Conservation (phyloP, 1,140 invertebrate species). For the Philopotamus ludificatus region DNA sequence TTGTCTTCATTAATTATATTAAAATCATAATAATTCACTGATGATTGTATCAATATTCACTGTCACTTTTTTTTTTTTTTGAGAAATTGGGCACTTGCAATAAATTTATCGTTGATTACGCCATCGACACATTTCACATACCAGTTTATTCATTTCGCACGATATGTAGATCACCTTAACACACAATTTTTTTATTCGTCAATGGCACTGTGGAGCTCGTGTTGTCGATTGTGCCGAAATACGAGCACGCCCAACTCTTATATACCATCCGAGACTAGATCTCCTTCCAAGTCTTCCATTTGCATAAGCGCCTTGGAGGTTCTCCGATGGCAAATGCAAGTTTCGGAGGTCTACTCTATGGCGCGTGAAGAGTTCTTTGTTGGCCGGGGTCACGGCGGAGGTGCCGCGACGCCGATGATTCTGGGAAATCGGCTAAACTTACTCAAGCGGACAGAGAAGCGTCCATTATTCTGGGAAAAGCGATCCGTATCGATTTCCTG, state of each 20-base stretch:
- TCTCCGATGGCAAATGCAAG: not conserved
- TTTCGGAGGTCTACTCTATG: constrained; percentile 6
- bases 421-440: not conserved
- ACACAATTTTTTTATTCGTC: not conserved
- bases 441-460: not conserved
- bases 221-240: constrained; percentile 13
- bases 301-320: constrained; percentile 7
- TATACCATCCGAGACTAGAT: constrained; percentile 19
- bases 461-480: not conserved
- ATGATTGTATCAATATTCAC: no score
- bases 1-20: not conserved
- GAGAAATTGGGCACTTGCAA: not conserved
- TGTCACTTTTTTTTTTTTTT: not conserved
- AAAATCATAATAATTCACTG: not conserved
- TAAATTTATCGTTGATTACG: not conserved
- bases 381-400: no score
- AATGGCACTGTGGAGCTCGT: not conserved
- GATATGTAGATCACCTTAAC: constrained; percentile 19
- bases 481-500: not conserved
- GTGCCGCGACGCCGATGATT: not conserved
- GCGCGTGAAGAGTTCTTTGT: constrained; percentile 10
- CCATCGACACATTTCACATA: not conserved
- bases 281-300: constrained; percentile 21
- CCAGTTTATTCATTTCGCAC: constrained; percentile 17
- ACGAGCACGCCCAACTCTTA: not conserved